Base-by-base conservation (phyloP, 2,888 invertebrate genomes). In the Norana najaformis region DNA sequence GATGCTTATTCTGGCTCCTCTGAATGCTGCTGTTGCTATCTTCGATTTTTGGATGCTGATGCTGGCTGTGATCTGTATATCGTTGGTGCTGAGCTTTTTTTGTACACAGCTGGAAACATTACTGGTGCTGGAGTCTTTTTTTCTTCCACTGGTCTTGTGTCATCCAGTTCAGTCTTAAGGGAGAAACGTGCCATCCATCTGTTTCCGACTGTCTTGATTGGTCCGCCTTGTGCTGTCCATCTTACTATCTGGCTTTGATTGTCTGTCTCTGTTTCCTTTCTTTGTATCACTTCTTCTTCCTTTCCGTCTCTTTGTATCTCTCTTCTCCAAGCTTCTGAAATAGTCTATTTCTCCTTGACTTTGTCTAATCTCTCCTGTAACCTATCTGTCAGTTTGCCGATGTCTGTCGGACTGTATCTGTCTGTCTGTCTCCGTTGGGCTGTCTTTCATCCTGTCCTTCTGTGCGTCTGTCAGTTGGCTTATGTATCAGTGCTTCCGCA, bases 161-260 rank as follows among this genome's bases (percentile, higher is more conserved):
- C 69, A 69, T 69, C 69, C 69, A 69, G 69, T 69, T 69, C 69
- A n/a, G 69, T 69, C n/a, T 30, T 69, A 69, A n/a, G 69, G 69
- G 69, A 69, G 69, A 69, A n/a, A 69, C n/a, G 69, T 16, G n/a
- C 69, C 69, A 69, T 13, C 69, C 69, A n/a, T 30, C 69, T 69
- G 30, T n/a, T 69, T 69, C 69, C 69, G 69, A 69, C 69, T n/a
- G 69, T n/a, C n/a, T 69, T 8, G 0, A 13, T n/a, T 1, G 11
- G 3, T 69, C 69, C n/a, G 69, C 69, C 30, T 69, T 16, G 30
- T 69, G 69, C 69, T 69, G 1, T 5, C 13, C n/a, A n/a, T 69
- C 69, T 69, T 69, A n/a, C 8, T 30, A 30, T 69, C 69, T n/a
- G 69, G 8, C 69, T 69, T 13, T 69, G 30, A 5, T 69, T n/a